Evolutionary conservation across 2,888 invertebrate species (phyloP).

Genomic region (Leistus spinibarbis): DNA sequence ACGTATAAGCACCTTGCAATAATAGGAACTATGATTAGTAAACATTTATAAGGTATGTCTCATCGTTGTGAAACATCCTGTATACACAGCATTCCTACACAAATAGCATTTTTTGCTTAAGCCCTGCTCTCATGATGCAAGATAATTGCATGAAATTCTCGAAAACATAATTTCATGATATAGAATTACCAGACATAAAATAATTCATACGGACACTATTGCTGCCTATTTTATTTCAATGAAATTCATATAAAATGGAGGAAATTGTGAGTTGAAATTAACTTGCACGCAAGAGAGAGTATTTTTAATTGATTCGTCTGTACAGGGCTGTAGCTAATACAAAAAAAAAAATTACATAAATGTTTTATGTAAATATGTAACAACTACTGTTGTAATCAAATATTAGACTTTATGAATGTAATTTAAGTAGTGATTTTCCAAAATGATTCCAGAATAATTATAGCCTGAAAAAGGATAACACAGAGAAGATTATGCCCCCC

Average conservation of each 20-base stretch:
- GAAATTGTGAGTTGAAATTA: no score
- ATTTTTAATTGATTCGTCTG: no score
- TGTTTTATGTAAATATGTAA: neutral
- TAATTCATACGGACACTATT: no score
- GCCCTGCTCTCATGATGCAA: no score
- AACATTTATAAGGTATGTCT: neutral
- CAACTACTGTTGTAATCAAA: neutral
- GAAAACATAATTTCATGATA: no score
- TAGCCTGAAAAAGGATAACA: slow-evolving; percentile 33
- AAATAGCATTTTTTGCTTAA: no score
- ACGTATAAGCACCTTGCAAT: neutral
- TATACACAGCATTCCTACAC: neutral
- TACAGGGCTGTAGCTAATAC: no score
- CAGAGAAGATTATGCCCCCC: slow-evolving; percentile 49
- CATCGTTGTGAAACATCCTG: neutral
- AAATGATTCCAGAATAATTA: neutral
- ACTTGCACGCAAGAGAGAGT: no score
- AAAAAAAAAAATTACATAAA: neutral
- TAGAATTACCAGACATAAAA: no score
- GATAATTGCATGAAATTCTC: no score
- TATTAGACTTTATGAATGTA: neutral
- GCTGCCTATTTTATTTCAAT: no score
- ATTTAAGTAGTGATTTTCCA: neutral
- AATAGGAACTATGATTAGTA: neutral
- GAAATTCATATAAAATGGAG: no score